phyloP scores from a whole-genome alignment of 2,888 invertebrate species.

The Yponomeuta plumbellus region DNA sequence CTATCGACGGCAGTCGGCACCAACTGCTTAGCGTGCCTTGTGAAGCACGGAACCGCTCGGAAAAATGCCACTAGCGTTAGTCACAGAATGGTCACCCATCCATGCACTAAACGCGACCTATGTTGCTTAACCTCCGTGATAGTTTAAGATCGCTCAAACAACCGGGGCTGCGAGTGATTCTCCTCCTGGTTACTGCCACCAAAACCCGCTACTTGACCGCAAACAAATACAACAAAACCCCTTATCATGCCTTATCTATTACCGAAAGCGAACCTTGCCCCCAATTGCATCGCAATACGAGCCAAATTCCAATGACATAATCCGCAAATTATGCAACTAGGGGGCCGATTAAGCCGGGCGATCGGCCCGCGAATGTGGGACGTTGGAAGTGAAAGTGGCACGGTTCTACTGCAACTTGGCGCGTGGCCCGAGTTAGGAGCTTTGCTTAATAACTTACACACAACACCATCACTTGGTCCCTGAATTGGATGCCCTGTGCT shows the following conservation, averaged over 20 bases:
- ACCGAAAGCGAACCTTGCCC: constrained; percentile 15
- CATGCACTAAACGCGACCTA: no score
- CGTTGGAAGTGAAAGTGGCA: constrained; percentile 63
- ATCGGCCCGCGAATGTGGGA: constrained; percentile 50
- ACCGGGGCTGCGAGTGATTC: no score
- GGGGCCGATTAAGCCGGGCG: constrained; percentile 35
- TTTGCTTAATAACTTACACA: no score
- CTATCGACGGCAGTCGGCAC: no score
- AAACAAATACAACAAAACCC: not conserved
- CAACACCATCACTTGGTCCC: no score
- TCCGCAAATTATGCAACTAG: constrained; percentile 51
- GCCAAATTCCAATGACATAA: constrained; percentile 62
- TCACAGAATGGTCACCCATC: no score
- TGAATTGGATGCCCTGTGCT: no score
- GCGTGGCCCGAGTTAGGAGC: constrained; percentile 4
- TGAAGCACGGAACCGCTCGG: no score
- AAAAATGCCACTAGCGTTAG: no score
- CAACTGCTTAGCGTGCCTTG: no score
- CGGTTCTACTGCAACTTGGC: constrained; percentile 26
- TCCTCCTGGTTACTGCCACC: not conserved
- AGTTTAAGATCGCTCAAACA: no score
- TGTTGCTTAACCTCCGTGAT: no score
- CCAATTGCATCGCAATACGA: constrained; percentile 35
- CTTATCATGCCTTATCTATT: constrained; percentile 11
- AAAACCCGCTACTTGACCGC: not conserved